Evolutionary conservation across 2,113 vertebrate species (phyloP), one percentile per base, ranked within the genome.

Genomic region (Chionis minor): DNA sequence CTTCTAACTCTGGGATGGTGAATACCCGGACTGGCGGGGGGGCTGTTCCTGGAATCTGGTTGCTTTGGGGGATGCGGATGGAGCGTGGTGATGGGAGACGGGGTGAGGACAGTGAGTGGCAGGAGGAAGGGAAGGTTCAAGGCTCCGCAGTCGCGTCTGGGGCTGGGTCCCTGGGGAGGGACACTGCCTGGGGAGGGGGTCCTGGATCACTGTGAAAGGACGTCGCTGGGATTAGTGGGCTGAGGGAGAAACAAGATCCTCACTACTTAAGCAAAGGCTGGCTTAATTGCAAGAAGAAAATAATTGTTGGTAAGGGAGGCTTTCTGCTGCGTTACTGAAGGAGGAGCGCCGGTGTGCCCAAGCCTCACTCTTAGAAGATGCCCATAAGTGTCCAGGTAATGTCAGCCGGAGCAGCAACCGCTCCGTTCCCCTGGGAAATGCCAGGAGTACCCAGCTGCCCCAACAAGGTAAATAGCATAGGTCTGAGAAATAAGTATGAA

Each of bases 221-320:
- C 4, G 0, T 35, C 2, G 1, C 22, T 1, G 1, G 56, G 32
- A 58, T 26, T 56, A 62, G 49, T 1, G 1, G 28, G 52, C 75
- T 51, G n/a, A 77, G 22, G 69, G 16, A 44, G 42, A 83, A 79
- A 44, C 27, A 62, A 40, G 51, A 49, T 42, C 33, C 44, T n/a
- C 55, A 78, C 27, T 74, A 47, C 32, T 61, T n/a, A 51, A 67
- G 55, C 2, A 6, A 24, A 38, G 38, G n/a, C 33, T 70, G 52
- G 71, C 30, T 73, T 61, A 54, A 55, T 4, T 55, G 71, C 33
- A 71, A 47, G 52, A 65, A 59, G 66, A 62, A 79, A 86, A 30
- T 32, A 81, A 28, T 4, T 45, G 32, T 10, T 32, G 45, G 23
- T n/a, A 51, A 63, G 32, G 42, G 14, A 81, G 24, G 69, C 35